A percentile compares a stretch with the other conserved stretches of the same genome.
Evolutionary conservation across 2,888 invertebrate species (phyloP).

Genomic region (Syritta pipiens): DNA sequence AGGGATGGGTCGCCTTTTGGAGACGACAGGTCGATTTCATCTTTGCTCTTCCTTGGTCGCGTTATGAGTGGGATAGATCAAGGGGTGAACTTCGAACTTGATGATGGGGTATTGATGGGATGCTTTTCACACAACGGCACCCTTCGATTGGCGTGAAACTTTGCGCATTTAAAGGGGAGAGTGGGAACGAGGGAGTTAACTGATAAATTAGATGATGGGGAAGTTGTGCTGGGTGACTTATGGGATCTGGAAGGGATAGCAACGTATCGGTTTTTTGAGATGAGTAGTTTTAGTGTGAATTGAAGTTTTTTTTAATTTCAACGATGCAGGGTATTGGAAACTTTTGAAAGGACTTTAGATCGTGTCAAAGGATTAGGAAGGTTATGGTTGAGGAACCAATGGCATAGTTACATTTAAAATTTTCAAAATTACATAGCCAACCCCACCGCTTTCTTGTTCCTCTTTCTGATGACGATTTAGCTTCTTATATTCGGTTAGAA

Average conservation of each 20-base stretch:
- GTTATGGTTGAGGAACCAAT: too few relatives aligned
- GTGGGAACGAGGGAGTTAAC: too few relatives aligned
- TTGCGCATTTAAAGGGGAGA: constrained; percentile 26
- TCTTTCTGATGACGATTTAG: too few relatives aligned
- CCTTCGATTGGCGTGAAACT: constrained; percentile 16
- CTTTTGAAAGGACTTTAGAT: too few relatives aligned
- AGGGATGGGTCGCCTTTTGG: constrained; percentile 20
- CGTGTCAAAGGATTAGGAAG: too few relatives aligned
- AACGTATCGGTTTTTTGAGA: neutral
- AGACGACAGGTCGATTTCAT: constrained; percentile 38
- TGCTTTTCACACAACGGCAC: constrained; percentile 18
- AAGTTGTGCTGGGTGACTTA: neutral
- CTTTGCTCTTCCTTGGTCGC: constrained; percentile 18
- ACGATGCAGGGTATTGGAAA: too few relatives aligned
- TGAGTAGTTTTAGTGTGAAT: neutral
- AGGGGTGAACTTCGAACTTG: constrained; percentile 26
- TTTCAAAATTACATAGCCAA: too few relatives aligned
- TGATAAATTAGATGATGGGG: constrained; percentile 10
- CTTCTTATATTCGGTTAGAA: too few relatives aligned
- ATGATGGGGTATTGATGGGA: constrained; percentile 38
- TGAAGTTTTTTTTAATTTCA: too few relatives aligned
- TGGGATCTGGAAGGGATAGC: neutral
- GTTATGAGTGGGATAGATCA: constrained; percentile 40
- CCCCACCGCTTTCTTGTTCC: too few relatives aligned
- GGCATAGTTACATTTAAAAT: too few relatives aligned